A percentile compares a stretch with the other conserved stretches of the same genome.
Conservation (phyloP, 2,113 vertebrate genomes). For the Emydocephalus ijimae region DNA sequence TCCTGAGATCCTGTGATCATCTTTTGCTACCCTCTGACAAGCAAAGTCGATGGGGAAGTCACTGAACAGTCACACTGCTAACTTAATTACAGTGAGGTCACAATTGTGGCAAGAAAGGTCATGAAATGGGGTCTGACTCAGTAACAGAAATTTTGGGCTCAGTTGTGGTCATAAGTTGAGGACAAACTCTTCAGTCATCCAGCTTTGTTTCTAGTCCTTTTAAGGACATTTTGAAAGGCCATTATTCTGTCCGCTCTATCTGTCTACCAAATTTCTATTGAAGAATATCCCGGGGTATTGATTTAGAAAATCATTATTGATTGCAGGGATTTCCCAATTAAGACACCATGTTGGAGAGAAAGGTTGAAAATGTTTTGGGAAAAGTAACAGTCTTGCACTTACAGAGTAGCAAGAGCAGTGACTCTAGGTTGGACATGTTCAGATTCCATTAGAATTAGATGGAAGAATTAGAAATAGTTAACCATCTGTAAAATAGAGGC, state of each 20-base stretch:
- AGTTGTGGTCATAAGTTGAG: too few species aligned
- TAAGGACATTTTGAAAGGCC: neutral
- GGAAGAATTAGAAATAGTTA: neutral
- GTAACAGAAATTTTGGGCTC: too few species aligned
- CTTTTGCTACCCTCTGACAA: too few species aligned
- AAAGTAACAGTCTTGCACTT: neutral
- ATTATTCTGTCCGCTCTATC: neutral
- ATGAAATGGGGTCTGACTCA: too few species aligned
- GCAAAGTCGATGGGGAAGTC: too few species aligned
- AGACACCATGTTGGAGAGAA: neutral
- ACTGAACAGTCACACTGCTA: too few species aligned
- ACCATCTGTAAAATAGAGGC: neutral
- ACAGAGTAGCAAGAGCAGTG: neutral
- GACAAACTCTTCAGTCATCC: too few species aligned
- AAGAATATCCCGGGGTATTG: neutral
- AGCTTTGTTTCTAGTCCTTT: neutral
- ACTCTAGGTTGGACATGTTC: neutral
- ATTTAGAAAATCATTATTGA: neutral
- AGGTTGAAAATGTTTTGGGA: neutral
- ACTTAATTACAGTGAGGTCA: too few species aligned
- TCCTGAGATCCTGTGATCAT: too few species aligned
- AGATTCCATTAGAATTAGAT: neutral
- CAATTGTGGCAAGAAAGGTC: too few species aligned
- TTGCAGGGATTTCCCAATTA: neutral
- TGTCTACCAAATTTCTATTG: neutral